Conservation (phyloP, 92 coral and sea anemone genomes). For the Umimayanthus chanpuru region DNA sequence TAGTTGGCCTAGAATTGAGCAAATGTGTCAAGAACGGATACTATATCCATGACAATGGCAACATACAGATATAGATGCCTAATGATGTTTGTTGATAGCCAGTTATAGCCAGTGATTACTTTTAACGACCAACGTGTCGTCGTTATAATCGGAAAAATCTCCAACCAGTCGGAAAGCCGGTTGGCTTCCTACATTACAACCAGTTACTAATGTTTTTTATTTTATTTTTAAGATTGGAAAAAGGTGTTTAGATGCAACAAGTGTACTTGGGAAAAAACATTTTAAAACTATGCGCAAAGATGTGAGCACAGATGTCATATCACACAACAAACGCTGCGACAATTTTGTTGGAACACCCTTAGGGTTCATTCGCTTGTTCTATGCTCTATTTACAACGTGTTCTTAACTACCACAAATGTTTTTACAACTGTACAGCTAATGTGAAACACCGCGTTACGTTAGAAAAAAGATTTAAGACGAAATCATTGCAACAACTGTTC, state of each 20-base stretch:
- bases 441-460: not conserved
- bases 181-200: not conserved
- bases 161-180: not conserved
- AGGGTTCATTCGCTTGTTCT: not conserved
- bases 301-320: too few species aligned
- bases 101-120: not conserved
- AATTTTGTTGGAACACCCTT: not conserved
- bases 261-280: not conserved
- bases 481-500: not conserved
- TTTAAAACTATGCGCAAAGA: not conserved
- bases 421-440: constrained; percentile 28
- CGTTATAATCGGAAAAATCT: too few species aligned
- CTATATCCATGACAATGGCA: not conserved
- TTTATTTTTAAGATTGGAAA: not conserved
- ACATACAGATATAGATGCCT: not conserved
- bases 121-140: not conserved
- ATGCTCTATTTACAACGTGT: constrained; percentile 15
- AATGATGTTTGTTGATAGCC: not conserved
- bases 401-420: not conserved
- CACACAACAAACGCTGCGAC: not conserved
- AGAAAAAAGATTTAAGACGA: not conserved
- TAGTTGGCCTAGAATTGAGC: not conserved
- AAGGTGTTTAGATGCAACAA: not conserved
- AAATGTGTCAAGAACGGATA: not conserved
- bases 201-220: not conserved